These are phyloP conservation scores for Sesia bembeciformis DNA, from an alignment of 2,888 invertebrate genomes.

Conservation along the genomic window DNA sequence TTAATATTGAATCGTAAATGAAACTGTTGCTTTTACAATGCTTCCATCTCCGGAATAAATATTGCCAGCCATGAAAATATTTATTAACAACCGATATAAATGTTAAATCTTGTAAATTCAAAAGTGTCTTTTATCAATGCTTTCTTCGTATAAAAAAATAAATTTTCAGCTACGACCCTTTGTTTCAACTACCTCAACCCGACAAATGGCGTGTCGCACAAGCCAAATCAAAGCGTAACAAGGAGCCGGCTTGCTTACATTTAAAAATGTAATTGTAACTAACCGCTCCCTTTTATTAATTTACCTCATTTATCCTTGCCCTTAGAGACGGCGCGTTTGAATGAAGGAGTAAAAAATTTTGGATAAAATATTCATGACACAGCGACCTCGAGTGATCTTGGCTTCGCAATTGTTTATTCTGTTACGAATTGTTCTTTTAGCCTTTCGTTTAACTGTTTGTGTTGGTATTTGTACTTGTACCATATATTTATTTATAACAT, in stretches of 20 bases:
- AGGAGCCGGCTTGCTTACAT: constrained; percentile 65
- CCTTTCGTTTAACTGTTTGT: too few relatives aligned
- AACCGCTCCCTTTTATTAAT: constrained; percentile 71
- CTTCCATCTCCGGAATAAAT: too few relatives aligned
- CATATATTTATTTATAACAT: too few relatives aligned
- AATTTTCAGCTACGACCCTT: constrained; percentile 19
- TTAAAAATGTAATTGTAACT: constrained; percentile 73
- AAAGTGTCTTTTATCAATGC: too few relatives aligned
- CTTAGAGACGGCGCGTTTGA: constrained; percentile 39
- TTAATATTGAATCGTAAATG: too few relatives aligned
- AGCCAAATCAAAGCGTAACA: constrained; percentile 68
- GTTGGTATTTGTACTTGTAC: too few relatives aligned
- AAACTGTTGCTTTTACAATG: too few relatives aligned
- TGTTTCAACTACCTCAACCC: constrained; percentile 15
- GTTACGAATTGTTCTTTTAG: neutral
- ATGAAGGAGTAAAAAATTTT: constrained; percentile 39
- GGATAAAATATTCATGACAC: constrained; percentile 58
- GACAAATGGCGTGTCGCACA: constrained; percentile 68
- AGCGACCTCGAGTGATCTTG: constrained; percentile 5
- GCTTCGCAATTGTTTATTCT: neutral
- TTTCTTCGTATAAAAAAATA: neutral
- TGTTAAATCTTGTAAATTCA: too few relatives aligned
- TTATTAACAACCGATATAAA: too few relatives aligned
- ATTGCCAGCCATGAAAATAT: too few relatives aligned
- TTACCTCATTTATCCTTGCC: constrained; percentile 63